Percentiles rank a stretch among this genome's conserved stretches.
Conservation (phyloP, 2,888 invertebrate species). For the Tachina lurida region DNA sequence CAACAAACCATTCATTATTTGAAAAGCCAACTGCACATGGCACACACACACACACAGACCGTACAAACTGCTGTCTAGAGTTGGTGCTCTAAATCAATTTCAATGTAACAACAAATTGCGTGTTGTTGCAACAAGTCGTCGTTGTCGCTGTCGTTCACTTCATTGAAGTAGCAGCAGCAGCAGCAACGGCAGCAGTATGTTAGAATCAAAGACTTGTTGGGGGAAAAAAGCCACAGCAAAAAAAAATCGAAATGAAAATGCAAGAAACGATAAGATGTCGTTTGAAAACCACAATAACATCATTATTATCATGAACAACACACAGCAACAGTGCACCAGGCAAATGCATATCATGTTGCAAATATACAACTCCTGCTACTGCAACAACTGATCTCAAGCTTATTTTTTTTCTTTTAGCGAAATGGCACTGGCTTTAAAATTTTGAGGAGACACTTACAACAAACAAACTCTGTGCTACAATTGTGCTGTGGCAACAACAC, state of each 20-base stretch:
- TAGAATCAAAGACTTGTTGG: slow-evolving; percentile 41
- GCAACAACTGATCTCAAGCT: slow-evolving; percentile 10
- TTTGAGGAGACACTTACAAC: slow-evolving; percentile 54
- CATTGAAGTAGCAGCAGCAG: slow-evolving; percentile 11
- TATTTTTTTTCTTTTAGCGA: slow-evolving; percentile 1
- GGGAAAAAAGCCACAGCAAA: background rate
- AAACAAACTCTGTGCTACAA: slow-evolving; percentile 44
- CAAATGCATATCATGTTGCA: slow-evolving; percentile 70
- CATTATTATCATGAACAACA: slow-evolving; percentile 37
- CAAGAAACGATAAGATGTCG: slow-evolving; percentile 63
- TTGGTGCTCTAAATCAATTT: slow-evolving; percentile 70
- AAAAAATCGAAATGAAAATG: background rate
- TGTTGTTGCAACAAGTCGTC: slow-evolving; percentile 56
- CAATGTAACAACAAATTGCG: slow-evolving; percentile 70
- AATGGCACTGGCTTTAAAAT: slow-evolving; percentile 38
- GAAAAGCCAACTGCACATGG: background rate
- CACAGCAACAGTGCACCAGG: slow-evolving; percentile 36
- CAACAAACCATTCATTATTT: slow-evolving; percentile 67
- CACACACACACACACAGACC: background rate
- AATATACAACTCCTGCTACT: slow-evolving; percentile 16
- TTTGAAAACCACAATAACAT: slow-evolving; percentile 58
- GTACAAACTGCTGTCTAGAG: slow-evolving; percentile 13
- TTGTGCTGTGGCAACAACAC: slow-evolving; percentile 24
- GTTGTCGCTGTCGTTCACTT: slow-evolving; percentile 28
- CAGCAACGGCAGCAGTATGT: slow-evolving; percentile 15